phyloP scores from a whole-genome alignment of 2,113 vertebrate species.

The Ginglymostoma cirratum region DNA sequence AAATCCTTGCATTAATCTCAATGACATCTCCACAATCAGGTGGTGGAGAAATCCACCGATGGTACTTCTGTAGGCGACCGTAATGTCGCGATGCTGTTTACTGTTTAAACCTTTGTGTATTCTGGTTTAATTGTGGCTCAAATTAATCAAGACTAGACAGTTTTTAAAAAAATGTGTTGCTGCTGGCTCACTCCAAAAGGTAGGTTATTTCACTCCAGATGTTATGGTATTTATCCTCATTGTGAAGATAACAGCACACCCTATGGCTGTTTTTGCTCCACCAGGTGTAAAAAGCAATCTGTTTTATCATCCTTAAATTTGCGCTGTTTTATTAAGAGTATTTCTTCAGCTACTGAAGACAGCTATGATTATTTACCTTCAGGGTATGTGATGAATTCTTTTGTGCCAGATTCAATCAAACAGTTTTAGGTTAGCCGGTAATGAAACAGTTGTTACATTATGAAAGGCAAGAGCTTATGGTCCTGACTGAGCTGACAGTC shows the following conservation, averaged over 20 bases:
- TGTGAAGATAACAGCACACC: too few species aligned
- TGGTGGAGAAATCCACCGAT: not conserved
- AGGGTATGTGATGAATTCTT: constrained; percentile 63
- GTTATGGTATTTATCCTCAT: not conserved
- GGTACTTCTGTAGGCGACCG: not conserved
- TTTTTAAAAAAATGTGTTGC: not conserved
- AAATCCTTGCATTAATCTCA: too few species aligned
- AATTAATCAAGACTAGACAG: not conserved
- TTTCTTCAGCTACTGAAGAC: constrained; percentile 91
- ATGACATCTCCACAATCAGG: not conserved
- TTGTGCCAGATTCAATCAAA: not conserved
- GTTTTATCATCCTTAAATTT: constrained; percentile 68
- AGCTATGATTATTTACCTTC: constrained; percentile 81
- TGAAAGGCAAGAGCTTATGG: not conserved
- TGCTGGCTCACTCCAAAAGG: not conserved
- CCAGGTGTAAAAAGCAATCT: constrained; percentile 41
- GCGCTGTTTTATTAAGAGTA: constrained; percentile 56
- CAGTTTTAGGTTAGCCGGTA: not conserved
- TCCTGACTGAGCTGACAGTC: not conserved
- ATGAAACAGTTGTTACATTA: not conserved
- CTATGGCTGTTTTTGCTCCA: constrained; percentile 1
- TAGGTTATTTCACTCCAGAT: not conserved
- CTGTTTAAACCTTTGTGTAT: not conserved
- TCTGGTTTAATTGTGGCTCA: not conserved
- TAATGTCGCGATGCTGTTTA: not conserved